Percentiles rank a stretch among this genome's conserved stretches.
phyloP scores from a whole-genome alignment of 92 coral and sea anemone genomes.

The Epizoanthus rinbou region DNA sequence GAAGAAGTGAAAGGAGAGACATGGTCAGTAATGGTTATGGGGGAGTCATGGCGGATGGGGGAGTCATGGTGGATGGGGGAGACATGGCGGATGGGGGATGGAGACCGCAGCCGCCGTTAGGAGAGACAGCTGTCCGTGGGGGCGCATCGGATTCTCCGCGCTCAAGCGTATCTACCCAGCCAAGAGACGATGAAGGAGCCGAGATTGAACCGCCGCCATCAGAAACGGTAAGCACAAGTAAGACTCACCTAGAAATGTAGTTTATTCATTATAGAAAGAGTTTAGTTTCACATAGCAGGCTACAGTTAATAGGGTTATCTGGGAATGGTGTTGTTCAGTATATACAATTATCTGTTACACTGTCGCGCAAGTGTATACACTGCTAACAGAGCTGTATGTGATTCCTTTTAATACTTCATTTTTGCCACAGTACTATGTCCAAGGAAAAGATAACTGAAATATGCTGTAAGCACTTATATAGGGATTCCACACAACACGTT shows the following conservation, averaged over 20 bases:
- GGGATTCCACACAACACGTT: too few relatives aligned
- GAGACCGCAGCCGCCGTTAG: conserved; percentile 3
- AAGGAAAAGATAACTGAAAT: too few relatives aligned
- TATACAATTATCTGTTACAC: too few relatives aligned
- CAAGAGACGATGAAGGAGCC: conserved; percentile 38
- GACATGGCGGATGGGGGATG: conserved; percentile 1
- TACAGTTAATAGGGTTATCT: too few relatives aligned
- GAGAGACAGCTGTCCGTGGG: not conserved
- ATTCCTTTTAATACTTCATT: too few relatives aligned
- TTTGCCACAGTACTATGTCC: too few relatives aligned
- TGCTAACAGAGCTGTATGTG: too few relatives aligned
- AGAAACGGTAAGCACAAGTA: conserved; percentile 38
- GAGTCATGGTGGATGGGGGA: conserved; percentile 8
- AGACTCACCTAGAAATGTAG: not conserved
- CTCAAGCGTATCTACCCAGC: conserved; percentile 32
- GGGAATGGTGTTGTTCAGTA: too few relatives aligned
- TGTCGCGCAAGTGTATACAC: too few relatives aligned
- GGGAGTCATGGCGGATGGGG: conserved; percentile 16
- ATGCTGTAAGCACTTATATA: too few relatives aligned
- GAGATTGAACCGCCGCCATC: conserved; percentile 43
- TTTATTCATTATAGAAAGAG: too few relatives aligned
- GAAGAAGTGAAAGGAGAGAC: conserved; percentile 57
- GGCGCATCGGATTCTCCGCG: conserved; percentile 24
- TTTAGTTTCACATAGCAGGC: too few relatives aligned
- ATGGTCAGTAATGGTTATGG: conserved; percentile 31